Conservation (phyloP, 2,113 vertebrate species). For the Alaudala cheleensis region DNA sequence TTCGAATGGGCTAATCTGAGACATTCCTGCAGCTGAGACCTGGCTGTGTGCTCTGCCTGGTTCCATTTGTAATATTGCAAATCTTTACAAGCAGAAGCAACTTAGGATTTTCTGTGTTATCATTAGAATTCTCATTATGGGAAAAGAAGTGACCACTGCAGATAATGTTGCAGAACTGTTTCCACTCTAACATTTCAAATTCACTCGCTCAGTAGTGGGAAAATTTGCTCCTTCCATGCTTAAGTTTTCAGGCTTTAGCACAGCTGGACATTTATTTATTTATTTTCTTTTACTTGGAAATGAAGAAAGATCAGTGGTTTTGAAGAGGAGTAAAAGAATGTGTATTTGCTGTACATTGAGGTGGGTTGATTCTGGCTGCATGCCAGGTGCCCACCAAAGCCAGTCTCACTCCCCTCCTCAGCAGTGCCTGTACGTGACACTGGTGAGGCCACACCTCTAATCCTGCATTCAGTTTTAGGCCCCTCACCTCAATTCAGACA, state of each 20-base stretch:
- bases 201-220: not conserved
- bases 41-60: not conserved
- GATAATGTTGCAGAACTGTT: not conserved
- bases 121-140: not conserved
- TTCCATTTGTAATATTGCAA: not conserved
- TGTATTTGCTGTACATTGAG: fast-evolving
- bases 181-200: not conserved
- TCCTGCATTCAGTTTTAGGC: not conserved
- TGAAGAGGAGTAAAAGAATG: not conserved
- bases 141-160: not conserved
- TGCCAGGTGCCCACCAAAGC: no score
- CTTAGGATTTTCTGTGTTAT: not conserved
- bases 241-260: not conserved
- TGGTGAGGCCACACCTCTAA: not conserved
- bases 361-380: not conserved
- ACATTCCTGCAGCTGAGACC: not conserved
- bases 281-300: not conserved
- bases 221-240: not conserved
- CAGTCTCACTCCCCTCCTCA: not conserved
- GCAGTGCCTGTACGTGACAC: not conserved
- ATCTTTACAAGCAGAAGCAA: not conserved
- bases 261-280: not conserved
- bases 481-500: not conserved
- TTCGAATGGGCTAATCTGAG: not conserved
- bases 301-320: not conserved